Conservation (phyloP, 2,113 vertebrate species). For the Erythrolamprus reginae region DNA sequence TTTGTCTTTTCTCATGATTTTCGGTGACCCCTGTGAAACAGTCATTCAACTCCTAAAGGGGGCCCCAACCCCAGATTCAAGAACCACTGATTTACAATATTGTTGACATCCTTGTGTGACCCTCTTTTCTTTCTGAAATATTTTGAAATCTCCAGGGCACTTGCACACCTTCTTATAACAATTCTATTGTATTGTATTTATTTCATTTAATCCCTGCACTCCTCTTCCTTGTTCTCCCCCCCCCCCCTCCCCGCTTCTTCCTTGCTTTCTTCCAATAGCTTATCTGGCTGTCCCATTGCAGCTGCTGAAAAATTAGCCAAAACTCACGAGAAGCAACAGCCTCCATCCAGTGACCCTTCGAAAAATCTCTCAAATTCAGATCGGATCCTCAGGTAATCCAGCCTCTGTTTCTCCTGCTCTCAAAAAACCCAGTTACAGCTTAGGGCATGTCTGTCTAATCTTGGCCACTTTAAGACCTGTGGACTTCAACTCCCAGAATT, state of each 20-base stretch:
- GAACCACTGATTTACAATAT: neutral
- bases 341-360: slow-evolving; percentile 77
- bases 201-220: neutral
- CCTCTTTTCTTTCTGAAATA: neutral
- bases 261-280: slow-evolving; percentile 64
- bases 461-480: neutral
- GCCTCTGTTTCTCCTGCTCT: too few relatives aligned
- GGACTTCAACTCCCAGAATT: too few relatives aligned
- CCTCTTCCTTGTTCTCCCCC: neutral
- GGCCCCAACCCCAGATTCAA: too few relatives aligned
- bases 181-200: neutral
- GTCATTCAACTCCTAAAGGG: too few relatives aligned
- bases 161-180: neutral
- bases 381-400: slow-evolving; percentile 84
- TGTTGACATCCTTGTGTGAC: neutral
- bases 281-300: slow-evolving; percentile 97
- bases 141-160: neutral
- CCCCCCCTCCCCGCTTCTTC: neutral
- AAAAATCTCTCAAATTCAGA: slow-evolving; percentile 90
- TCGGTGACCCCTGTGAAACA: too few relatives aligned
- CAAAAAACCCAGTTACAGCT: fast-evolving
- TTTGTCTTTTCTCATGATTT: too few relatives aligned
- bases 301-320: slow-evolving; percentile 97
- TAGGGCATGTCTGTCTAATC: neutral
- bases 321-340: slow-evolving; percentile 89